Evolutionary conservation across 1,140 invertebrate genomes (phyloP).

Genomic region (Apolygus lucorum): DNA sequence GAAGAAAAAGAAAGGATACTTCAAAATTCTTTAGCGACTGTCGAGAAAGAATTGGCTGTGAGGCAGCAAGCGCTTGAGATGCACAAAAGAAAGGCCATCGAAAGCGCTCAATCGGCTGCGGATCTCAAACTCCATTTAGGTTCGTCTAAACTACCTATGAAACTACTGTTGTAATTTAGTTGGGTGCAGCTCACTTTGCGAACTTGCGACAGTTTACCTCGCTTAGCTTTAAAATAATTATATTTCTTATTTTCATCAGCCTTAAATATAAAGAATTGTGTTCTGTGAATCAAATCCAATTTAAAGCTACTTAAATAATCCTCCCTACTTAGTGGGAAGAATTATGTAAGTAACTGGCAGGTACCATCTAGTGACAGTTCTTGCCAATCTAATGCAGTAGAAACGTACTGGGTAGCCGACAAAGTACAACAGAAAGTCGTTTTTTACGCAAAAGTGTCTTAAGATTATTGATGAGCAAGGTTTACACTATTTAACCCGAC

Average conservation of each 20-base stretch:
- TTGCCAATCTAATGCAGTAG: too few species aligned
- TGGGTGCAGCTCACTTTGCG: not conserved
- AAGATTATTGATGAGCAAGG: too few species aligned
- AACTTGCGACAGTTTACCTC: not conserved
- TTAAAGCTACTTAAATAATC: not conserved
- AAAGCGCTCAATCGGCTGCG: conserved; percentile 84
- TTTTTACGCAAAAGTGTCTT: too few species aligned
- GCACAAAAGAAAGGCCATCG: conserved; percentile 94
- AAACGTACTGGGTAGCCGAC: too few species aligned
- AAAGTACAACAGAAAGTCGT: too few species aligned
- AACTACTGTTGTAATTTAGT: not conserved
- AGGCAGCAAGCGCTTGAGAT: conserved; percentile 93
- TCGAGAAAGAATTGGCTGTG: conserved; percentile 87
- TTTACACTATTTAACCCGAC: too few species aligned
- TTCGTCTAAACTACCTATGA: conserved; percentile 40
- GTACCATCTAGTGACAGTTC: too few species aligned
- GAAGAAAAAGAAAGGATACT: conserved; percentile 95
- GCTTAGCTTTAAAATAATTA: not conserved
- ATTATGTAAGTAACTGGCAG: too few species aligned
- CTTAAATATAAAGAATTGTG: not conserved
- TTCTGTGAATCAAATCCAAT: not conserved
- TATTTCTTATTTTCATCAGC: not conserved
- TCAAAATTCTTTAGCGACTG: conserved; percentile 82
- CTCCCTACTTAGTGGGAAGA: not conserved
- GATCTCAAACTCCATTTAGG: conserved; percentile 95